Base-by-base conservation (phyloP, 2,797 vertebrate genomes). In the Rhynchotus rufescens region DNA sequence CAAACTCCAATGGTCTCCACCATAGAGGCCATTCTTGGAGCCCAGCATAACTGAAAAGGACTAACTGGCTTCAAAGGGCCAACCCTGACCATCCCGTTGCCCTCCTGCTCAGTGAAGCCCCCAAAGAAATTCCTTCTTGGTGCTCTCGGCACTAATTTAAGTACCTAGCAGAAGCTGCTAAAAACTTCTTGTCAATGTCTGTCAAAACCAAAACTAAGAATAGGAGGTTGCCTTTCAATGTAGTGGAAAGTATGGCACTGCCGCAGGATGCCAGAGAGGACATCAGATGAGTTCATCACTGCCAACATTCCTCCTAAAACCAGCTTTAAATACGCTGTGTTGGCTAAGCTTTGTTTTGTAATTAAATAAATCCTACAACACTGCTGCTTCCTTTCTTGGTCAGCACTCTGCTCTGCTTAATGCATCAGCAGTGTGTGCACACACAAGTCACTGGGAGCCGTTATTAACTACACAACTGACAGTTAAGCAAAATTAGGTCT, bases 311-410 rank as follows among this genome's bases (percentile, higher is more conserved):
- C 88, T 84, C 74, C 85, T 91, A 92, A 95, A 94, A 80, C 77
- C 92, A 92, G 93, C 71, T 92, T 92, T 88, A 94, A 93, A 94
- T 92, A 84, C 5, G 89, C 94, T 94, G 91, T 47, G 85, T 54
- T 84, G 92, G 91, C 85, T 95, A 92, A 89, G 90, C 95, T 91
- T 93, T 92, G 84, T 83, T 90, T 84, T 86, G 84, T 89, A 95
- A 96, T 94, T 91, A 96, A 95, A 93, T 89, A 92, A 96, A 92
- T 86, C 91, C 94, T 85, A 45, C 56, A 49, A 84, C 79, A 72
- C 86, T 44, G 84, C 6, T 95, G 95, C 69, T 89, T 96, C 89
- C 95, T 91, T 91, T 93, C 64, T 57, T 76, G 90, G 84, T 94
- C 95, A 94, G 94, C 90, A 85, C 79, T 93, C 92, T 93, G 90